Conservation (phyloP, 1,140 invertebrate species). For the Drosophila repleta region DNA sequence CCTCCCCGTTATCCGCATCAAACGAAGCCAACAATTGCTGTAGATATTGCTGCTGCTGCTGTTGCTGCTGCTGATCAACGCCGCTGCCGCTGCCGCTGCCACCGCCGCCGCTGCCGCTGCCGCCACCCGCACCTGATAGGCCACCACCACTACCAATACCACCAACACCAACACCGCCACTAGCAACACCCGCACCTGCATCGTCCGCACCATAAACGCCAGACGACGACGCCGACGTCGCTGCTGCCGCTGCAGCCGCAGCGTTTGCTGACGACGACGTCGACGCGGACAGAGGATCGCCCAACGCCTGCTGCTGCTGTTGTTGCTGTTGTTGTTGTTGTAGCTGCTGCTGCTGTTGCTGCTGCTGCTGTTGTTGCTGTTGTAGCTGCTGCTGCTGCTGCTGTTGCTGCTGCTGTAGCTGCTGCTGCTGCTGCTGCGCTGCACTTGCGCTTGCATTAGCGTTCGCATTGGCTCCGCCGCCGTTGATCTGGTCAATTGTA, state of each 20-base stretch:
- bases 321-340: conserved; percentile 41
- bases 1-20: conserved; percentile 43
- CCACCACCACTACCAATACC: conserved; percentile 74
- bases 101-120: conserved; percentile 17
- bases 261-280: conserved; percentile 27
- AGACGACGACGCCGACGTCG: conserved; percentile 42
- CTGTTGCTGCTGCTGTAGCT: conserved; percentile 50
- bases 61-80: conserved; percentile 56
- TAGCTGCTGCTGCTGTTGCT: conserved; percentile 37
- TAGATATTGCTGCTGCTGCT: conserved; percentile 38
- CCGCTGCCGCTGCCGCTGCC: conserved; percentile 15
- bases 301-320: conserved; percentile 28
- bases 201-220: conserved; percentile 73
- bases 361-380: conserved; percentile 45
- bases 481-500: conserved; percentile 73
- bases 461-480: conserved; percentile 58
- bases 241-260: conserved; percentile 35
- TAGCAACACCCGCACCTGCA: conserved; percentile 80
- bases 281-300: conserved; percentile 26
- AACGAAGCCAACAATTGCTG: conserved; percentile 55
- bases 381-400: conserved; percentile 52
- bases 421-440: conserved; percentile 54
- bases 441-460: conserved; percentile 46
- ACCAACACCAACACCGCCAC: conserved; percentile 82
- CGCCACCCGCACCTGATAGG: conserved; percentile 57